Evolutionary conservation across 2,888 invertebrate species (phyloP), one percentile per base, ranked within the genome.

Genomic region (Tetanocera ferruginea): DNA sequence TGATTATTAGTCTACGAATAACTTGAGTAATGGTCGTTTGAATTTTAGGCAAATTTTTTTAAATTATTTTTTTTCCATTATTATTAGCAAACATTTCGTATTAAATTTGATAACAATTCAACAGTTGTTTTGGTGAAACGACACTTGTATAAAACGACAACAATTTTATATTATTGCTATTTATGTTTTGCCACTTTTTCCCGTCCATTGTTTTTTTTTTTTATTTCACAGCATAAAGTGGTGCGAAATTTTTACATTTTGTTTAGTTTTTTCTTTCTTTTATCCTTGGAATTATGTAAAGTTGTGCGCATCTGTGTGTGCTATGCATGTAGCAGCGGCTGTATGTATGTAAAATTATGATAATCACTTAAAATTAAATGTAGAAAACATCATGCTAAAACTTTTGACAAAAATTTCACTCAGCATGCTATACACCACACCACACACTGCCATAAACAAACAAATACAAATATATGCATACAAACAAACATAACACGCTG

Each of bases 231-330:
- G 5, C 60, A 0, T 25, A 55, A 55, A 23, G 55, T 23, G 23
- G 60, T 5, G 17, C 14, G 28, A 28, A 28, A 23, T 23, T 9
- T 60, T 67, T n/a, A 19, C 60, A 60, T 60, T 14, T 2, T 66
- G 52, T 55, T 64, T 52, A n/a, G n/a, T 25, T 43, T 17, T n/a
- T 64, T 74, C 23, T 64, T n/a, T 28, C n/a, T 49, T 31, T 66
- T 55, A 62, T 49, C 51, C 43, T 55, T 51, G 62, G 62, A 67
- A 77, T 73, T 77, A 72, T 69, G 37, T 55, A 55, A 57, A 76
- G 31, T 19, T 34, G 43, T 69, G 62, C 62, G 28, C 43, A 52
- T 55, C 28, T 60, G n/a, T 34, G 57, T 31, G 37, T 37, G 72
- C 72, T 31, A n/a, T 49, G 49, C 72, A 71, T 52, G 52, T 8